A percentile compares a stretch with the other conserved stretches of the same genome.
Conservation (phyloP, 1,140 invertebrate genomes). For the Zaprionus tsacasi region DNA sequence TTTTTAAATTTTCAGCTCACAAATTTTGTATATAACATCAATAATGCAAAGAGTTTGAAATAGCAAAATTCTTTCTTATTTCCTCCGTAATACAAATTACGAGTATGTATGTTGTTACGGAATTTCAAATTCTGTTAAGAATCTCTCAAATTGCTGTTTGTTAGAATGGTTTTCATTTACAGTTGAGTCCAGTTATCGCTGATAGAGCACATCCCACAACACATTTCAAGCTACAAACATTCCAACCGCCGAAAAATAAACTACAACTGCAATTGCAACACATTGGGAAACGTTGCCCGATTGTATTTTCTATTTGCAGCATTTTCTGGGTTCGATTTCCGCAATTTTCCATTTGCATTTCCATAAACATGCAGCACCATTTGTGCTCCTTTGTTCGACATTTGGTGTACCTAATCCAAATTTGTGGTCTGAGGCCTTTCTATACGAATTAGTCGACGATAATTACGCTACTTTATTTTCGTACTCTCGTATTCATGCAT, state of each 20-base stretch:
- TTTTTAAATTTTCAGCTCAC: too few relatives aligned
- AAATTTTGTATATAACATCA: too few relatives aligned
- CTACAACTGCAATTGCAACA: conserved; percentile 9
- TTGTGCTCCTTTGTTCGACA: conserved; percentile 26
- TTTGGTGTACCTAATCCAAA: conserved; percentile 38
- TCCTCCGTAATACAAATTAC: too few relatives aligned
- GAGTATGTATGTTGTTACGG: too few relatives aligned
- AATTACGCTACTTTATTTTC: conserved; percentile 32
- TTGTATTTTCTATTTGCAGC: not conserved
- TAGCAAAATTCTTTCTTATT: too few relatives aligned
- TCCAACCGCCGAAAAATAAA: conserved; percentile 1
- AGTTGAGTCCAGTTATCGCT: conserved; percentile 13
- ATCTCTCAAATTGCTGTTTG: not conserved
- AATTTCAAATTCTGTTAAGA: not conserved
- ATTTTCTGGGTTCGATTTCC: conserved; percentile 19
- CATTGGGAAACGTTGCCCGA: not conserved
- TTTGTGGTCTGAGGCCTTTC: conserved; percentile 45
- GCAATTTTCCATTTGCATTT: conserved; percentile 23
- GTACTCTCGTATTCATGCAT: not conserved
- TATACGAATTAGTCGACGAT: conserved; percentile 36
- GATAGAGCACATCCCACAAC: conserved; percentile 8
- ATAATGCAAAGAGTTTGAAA: too few relatives aligned
- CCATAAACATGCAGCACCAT: conserved; percentile 19
- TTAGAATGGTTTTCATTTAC: not conserved
- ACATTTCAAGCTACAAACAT: not conserved